Base-by-base conservation (phyloP, 2,888 invertebrate genomes). In the Tholera decimalis region DNA sequence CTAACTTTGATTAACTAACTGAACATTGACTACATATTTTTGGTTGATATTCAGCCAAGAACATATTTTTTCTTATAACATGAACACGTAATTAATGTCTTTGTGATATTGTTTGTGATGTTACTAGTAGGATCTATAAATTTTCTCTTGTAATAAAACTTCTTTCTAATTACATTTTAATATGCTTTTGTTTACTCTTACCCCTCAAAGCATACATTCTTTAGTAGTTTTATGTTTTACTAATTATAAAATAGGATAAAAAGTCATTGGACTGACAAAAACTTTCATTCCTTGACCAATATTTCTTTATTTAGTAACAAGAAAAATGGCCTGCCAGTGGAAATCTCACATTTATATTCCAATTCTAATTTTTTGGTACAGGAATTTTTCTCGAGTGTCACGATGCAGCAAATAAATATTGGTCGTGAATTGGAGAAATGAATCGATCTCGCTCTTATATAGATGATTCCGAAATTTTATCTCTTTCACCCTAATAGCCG, bases 401-500 rank as follows among this genome's bases (percentile, higher is more conserved):
- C 88, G 91, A 89, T 93, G 93, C 92, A 93, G 91, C 93, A 91
- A 91, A 94, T 94, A 93, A 93, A 94, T 92, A 93, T 94, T 88
- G 88, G 88, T 87, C 85, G 91, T 92, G 92, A 93, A 93, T 93
- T 88, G 90, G 89, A 91, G 91, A 93, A 91, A 91, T 92, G 90
- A 90, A 92, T 92, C 93, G 93, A 93, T 94, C 95, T 92, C 94
- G 89, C 93, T 95, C 93, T 89, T 87, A 87, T 93, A 87, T 91
- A 89, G 90, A 90, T 88, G 92, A 89, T 91, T 91, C 86, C 87
- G 83, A 89, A 91, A 89, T 92, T 92, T 91, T 89, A 91, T 95
- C 95, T 93, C 94, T 92, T 91, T 95, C 95, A 79, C 92, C 89
- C 95, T 95, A 95, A 95, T 95, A 95, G 95, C 95, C 94, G 94